These are phyloP conservation scores for Brevimyrus niger DNA, from an alignment of 2,113 vertebrate species.

Conservation along the genomic window DNA sequence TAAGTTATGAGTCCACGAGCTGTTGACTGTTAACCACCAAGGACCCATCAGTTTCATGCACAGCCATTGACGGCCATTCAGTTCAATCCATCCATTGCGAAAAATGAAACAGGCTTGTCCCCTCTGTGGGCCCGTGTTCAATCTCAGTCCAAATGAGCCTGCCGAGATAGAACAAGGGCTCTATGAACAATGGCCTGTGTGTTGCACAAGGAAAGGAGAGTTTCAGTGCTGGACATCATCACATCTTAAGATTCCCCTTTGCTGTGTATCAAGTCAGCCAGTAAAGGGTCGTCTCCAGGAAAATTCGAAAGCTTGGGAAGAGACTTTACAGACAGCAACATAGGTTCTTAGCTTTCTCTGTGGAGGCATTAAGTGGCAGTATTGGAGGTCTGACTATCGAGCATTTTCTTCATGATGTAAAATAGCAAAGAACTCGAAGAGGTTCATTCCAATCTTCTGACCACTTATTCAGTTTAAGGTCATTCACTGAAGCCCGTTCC, in stretches of 20 bases:
- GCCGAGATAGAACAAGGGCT: constrained; percentile 44
- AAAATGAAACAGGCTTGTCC: constrained; percentile 38
- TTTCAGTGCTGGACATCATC: constrained; percentile 22
- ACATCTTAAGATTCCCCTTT: constrained; percentile 31
- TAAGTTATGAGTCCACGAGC: background rate
- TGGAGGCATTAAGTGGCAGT: background rate
- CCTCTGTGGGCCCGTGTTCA: constrained; percentile 41
- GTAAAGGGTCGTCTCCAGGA: background rate
- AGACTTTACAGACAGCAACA: background rate
- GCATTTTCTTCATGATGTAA: background rate
- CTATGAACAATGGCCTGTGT: constrained; percentile 43
- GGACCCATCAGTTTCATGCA: constrained; percentile 17
- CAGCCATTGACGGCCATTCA: constrained; percentile 40
- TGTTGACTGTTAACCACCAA: background rate
- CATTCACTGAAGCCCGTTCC: background rate
- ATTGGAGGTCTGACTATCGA: background rate
- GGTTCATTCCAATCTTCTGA: background rate
- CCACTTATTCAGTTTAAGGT: background rate
- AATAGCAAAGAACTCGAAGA: background rate
- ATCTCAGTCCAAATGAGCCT: constrained; percentile 53
- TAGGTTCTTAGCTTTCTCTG: background rate
- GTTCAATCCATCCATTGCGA: constrained; percentile 40
- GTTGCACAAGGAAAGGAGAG: constrained; percentile 25
- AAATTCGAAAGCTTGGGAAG: background rate
- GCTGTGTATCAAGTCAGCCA: background rate